A percentile compares a stretch with the other conserved stretches of the same genome.
These are phyloP conservation scores for Hemiprocne comata DNA, from an alignment of 2,113 vertebrate species.

Conservation along the genomic window DNA sequence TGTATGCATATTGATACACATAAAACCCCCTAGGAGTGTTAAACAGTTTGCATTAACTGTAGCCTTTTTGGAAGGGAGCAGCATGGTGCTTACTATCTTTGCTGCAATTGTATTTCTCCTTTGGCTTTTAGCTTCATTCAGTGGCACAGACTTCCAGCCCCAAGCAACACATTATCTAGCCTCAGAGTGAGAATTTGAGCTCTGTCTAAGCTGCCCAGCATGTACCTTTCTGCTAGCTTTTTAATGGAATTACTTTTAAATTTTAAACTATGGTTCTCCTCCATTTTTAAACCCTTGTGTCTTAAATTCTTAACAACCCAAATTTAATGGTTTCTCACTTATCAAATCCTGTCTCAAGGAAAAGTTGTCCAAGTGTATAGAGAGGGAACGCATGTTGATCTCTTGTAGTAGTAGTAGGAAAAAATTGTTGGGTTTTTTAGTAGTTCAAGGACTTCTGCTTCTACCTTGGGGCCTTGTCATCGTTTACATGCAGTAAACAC, in stretches of 20 bases:
- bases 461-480: neutral
- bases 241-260: neutral
- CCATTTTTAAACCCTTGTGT: neutral
- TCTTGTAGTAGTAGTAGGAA: neutral
- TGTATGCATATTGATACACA: neutral
- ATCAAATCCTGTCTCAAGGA: no score
- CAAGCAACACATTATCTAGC: fast-evolving
- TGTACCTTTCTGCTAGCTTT: neutral
- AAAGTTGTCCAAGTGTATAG: neutral
- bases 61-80: neutral
- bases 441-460: neutral
- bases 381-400: neutral
- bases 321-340: neutral
- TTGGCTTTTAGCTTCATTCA: neutral
- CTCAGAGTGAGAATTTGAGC: neutral
- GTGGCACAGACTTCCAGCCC: neutral
- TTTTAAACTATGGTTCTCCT: neutral
- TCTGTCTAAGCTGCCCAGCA: fast-evolving
- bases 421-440: neutral
- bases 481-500: neutral
- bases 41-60: neutral
- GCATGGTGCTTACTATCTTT: fast-evolving
- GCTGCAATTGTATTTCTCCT: neutral
- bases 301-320: neutral
- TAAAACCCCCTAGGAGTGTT: neutral